phyloP scores from a whole-genome alignment of 2,797 vertebrate genomes.

The Oreochromis grahami region DNA sequence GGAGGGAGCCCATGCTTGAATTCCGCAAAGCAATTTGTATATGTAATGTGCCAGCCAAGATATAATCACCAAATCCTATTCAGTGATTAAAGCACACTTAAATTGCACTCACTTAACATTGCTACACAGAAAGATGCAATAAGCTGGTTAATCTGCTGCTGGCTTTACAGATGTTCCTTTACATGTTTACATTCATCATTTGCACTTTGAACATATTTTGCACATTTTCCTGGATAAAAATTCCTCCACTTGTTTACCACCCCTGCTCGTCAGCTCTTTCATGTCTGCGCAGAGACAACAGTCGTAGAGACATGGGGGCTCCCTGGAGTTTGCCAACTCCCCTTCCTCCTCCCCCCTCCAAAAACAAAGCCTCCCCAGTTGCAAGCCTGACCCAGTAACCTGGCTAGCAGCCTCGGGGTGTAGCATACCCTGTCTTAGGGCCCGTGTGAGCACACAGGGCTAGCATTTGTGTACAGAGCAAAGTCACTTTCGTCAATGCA shows the following conservation, averaged over 20 bases:
- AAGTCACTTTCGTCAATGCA: conserved; percentile 69
- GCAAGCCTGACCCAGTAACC: conserved; percentile 79
- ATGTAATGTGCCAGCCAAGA: conserved; percentile 72
- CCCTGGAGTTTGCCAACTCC: conserved; percentile 64
- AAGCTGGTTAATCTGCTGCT: conserved; percentile 33
- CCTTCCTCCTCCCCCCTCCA: conserved; percentile 46
- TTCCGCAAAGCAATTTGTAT: conserved; percentile 78
- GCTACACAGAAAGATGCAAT: conserved; percentile 28
- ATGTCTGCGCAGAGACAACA: conserved; percentile 72
- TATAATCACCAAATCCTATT: conserved; percentile 74
- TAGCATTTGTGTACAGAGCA: conserved; percentile 59
- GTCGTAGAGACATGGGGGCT: conserved; percentile 58
- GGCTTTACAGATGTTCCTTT: conserved; percentile 7
- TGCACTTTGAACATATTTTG: neutral
- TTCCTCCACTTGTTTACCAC: conserved; percentile 26
- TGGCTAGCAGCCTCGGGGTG: conserved; percentile 70
- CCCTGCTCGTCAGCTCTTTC: conserved; percentile 59
- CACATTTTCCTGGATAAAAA: neutral
- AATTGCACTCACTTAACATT: conserved; percentile 62
- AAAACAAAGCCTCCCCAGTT: conserved; percentile 78
- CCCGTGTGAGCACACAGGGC: conserved; percentile 53
- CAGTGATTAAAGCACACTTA: conserved; percentile 69
- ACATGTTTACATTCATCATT: conserved; percentile 15
- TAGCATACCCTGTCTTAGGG: conserved; percentile 59
- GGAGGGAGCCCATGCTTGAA: conserved; percentile 60